These are phyloP conservation scores for Cherax destructor DNA, from an alignment of 1,140 invertebrate species.

Conservation along the genomic window DNA sequence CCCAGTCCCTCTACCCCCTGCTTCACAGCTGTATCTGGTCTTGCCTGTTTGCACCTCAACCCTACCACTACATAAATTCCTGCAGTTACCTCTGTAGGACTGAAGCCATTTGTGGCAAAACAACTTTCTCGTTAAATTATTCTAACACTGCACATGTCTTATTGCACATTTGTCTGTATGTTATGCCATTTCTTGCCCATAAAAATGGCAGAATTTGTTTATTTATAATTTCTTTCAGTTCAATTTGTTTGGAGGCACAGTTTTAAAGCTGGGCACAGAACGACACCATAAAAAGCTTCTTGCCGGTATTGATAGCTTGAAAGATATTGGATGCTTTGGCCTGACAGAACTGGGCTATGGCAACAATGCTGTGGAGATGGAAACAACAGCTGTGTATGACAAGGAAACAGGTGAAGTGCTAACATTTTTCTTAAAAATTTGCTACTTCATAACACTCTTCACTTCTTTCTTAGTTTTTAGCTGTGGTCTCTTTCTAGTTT, in stretches of 20 bases:
- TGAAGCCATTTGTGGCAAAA: no score
- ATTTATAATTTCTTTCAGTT: conserved; percentile 71
- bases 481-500: no score
- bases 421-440: neutral
- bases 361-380: conserved; percentile 76
- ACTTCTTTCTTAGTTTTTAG: conserved; percentile 10
- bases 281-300: conserved; percentile 74
- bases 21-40: no score
- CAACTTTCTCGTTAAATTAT: neutral
- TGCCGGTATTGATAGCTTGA: conserved; percentile 73
- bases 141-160: neutral
- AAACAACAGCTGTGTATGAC: conserved; percentile 75
- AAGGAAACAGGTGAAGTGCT: conserved; percentile 69
- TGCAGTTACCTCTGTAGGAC: neutral
- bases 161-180: neutral
- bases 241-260: conserved; percentile 75
- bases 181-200: neutral
- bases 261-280: conserved; percentile 75
- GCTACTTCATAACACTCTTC: neutral
- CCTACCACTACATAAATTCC: no score
- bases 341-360: conserved; percentile 75
- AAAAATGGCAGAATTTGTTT: neutral
- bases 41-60: no score
- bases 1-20: no score
- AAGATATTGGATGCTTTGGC: conserved; percentile 75